A percentile compares a stretch with the other conserved stretches of the same genome.
phyloP scores from a whole-genome alignment of 2,888 invertebrate genomes.

The Lasiommata megera region DNA sequence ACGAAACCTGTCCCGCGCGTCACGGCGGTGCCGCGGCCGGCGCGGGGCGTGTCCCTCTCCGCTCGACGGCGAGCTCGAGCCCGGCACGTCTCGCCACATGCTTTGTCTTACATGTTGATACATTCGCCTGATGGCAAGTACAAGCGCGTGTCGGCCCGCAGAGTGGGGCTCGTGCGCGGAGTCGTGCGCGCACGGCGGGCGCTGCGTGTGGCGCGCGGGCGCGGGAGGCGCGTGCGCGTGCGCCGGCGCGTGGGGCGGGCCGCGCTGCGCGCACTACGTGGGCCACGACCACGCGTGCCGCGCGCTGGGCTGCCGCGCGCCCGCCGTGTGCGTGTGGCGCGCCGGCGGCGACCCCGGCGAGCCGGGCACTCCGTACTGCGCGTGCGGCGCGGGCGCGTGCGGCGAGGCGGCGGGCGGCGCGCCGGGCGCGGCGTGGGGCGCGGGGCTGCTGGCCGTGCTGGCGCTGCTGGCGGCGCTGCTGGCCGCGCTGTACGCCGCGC shows the following conservation, averaged over 20 bases:
- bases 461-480: slow-evolving; percentile 48
- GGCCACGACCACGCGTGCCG: slow-evolving; percentile 84
- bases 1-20: too few relatives aligned
- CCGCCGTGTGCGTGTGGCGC: slow-evolving; percentile 71
- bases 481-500: slow-evolving; percentile 50
- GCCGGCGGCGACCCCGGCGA: slow-evolving; percentile 59
- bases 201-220: slow-evolving; percentile 64
- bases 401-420: slow-evolving; percentile 33
- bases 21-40: too few relatives aligned
- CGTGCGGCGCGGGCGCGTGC: slow-evolving; percentile 60
- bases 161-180: slow-evolving; percentile 41
- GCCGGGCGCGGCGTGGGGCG: slow-evolving; percentile 47
- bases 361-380: slow-evolving; percentile 55
- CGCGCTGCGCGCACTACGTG: slow-evolving; percentile 85
- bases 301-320: slow-evolving; percentile 72
- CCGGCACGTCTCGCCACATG: too few relatives aligned
- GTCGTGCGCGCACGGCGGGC: slow-evolving; percentile 39
- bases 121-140: too few relatives aligned
- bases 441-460: slow-evolving; percentile 47
- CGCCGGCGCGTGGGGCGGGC: slow-evolving; percentile 88
- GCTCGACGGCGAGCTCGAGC: too few relatives aligned
- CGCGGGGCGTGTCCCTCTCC: too few relatives aligned
- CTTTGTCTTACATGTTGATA: too few relatives aligned
- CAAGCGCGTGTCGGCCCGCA: slow-evolving; percentile 25
- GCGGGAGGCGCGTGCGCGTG: slow-evolving; percentile 85